Evolutionary conservation across 2,797 vertebrate species (phyloP).

Genomic region (Pseudopleuronectes americanus): DNA sequence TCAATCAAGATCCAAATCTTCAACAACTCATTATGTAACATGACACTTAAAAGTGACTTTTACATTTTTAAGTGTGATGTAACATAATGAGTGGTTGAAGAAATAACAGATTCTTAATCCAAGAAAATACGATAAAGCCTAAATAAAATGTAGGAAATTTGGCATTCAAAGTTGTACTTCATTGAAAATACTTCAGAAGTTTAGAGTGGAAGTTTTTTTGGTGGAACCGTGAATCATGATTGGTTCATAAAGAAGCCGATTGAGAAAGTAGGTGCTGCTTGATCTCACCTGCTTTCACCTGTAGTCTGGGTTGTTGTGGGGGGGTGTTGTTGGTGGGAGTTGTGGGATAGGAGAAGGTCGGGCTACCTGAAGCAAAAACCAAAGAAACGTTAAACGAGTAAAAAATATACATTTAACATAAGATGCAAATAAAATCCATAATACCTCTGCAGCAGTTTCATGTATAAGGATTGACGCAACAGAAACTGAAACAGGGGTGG

Average conservation of each 20-base stretch:
- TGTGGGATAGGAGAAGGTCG: slow-evolving; percentile 84
- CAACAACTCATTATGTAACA: too few species aligned
- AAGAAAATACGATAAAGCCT: too few species aligned
- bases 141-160: too few species aligned
- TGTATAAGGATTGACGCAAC: not conserved
- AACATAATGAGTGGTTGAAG: too few species aligned
- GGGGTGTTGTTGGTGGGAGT: slow-evolving; percentile 82
- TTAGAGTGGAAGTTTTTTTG: not conserved
- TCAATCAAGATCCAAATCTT: too few species aligned
- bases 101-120: too few species aligned
- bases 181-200: not conserved
- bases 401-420: not conserved
- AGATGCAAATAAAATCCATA: not conserved
- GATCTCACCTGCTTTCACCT: slow-evolving; percentile 87
- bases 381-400: not conserved
- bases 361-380: slow-evolving; percentile 77
- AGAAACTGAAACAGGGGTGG: not conserved
- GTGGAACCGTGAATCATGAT: too few species aligned
- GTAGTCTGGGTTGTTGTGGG: slow-evolving; percentile 73
- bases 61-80: too few species aligned
- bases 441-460: too few species aligned
- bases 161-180: too few species aligned
- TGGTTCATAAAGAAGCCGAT: too few species aligned
- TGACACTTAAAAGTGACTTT: too few species aligned
- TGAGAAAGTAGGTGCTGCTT: not conserved